Evolutionary conservation across 2,797 vertebrate genomes (phyloP).

Genomic region (Acomys russatus): DNA sequence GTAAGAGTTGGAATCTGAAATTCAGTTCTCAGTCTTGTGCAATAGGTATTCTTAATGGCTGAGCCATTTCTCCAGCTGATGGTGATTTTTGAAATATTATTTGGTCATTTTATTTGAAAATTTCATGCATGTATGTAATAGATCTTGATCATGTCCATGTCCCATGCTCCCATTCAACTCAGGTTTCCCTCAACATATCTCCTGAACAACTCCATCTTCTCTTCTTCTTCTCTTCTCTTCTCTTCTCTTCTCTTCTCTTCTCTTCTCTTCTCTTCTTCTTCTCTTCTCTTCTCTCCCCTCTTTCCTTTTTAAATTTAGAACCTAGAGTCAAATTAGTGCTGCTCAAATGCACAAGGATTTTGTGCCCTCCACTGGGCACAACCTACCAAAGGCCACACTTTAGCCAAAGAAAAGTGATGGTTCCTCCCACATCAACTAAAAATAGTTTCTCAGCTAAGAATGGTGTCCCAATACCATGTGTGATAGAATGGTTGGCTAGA

Average conservation of each 20-base stretch:
- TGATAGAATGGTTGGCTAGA: not conserved
- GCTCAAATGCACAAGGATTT: not conserved
- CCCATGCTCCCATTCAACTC: not conserved
- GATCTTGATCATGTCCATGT: not conserved
- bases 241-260: not conserved
- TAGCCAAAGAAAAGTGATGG: not conserved
- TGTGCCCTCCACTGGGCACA: not conserved
- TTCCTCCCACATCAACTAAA: not conserved
- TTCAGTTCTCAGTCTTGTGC: not conserved
- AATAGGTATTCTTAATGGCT: not conserved
- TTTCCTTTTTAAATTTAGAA: not conserved
- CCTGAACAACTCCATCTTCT: no score
- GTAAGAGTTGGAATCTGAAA: not conserved
- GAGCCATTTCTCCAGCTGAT: not conserved
- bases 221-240: no score
- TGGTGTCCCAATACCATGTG: no score
- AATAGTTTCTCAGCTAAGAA: not conserved
- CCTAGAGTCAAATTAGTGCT: not conserved
- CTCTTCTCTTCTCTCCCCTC: accelerated
- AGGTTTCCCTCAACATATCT: no score
- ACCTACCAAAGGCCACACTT: not conserved
- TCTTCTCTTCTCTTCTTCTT: no score
- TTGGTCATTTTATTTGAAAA: not conserved
- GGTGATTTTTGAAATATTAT: not conserved
- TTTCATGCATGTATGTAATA: not conserved